A percentile compares a stretch with the other conserved stretches of the same genome.
phyloP scores from a whole-genome alignment of 2,113 vertebrate genomes.

The Grammomys dolichurus region DNA sequence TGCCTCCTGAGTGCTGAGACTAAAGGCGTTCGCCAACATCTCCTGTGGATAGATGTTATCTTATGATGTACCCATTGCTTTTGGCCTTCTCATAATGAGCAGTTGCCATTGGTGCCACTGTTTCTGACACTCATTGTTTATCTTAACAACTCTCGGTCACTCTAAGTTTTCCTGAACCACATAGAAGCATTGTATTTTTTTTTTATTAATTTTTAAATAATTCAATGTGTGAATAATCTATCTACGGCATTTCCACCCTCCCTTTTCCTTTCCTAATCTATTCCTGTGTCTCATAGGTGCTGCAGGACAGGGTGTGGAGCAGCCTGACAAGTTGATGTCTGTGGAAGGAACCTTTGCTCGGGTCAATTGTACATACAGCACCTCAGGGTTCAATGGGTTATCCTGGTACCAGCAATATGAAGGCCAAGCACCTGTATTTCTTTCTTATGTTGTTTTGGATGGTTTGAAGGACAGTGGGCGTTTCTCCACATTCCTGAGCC shows the following conservation, averaged over 20 bases:
- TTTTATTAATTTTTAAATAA: neutral
- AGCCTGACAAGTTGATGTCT: neutral
- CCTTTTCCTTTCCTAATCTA: neutral
- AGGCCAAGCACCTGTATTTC: neutral
- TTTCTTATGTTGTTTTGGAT: constrained; percentile 38
- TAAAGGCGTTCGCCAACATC: neutral
- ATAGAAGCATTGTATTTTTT: neutral
- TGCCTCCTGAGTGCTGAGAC: neutral
- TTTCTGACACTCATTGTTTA: neutral
- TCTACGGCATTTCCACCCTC: neutral
- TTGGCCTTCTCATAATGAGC: neutral
- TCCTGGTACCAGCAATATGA: constrained; percentile 45
- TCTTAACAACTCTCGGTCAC: neutral
- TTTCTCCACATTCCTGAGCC: constrained; percentile 46
- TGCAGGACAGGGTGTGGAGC: neutral
- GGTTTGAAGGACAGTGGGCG: neutral
- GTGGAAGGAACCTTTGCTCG: constrained; percentile 31
- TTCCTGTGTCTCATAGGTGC: neutral
- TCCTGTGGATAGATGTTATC: neutral
- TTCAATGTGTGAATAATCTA: neutral
- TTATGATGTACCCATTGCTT: neutral
- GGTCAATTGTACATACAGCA: constrained; percentile 37
- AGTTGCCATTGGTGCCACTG: neutral
- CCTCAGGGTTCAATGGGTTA: neutral
- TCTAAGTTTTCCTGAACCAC: neutral